Evolutionary conservation across 2,797 vertebrate species (phyloP).

Genomic region (Mormyrus hasselquistii): DNA sequence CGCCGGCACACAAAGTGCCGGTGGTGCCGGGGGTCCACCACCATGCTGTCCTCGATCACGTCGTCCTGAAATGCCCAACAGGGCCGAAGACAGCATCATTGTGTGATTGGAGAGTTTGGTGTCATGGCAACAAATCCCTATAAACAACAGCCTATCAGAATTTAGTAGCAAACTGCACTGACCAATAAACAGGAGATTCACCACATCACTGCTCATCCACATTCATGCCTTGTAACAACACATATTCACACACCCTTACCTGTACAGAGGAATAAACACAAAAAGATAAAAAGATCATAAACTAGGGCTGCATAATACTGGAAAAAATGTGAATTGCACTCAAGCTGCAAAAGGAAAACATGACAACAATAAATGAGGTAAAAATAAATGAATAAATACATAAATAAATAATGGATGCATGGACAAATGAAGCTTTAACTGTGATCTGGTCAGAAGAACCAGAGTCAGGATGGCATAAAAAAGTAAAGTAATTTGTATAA

Average conservation of each 20-base stretch:
- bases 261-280: not conserved
- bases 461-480: not conserved
- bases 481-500: not conserved
- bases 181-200: not conserved
- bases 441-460: not conserved
- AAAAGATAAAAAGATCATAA: not conserved
- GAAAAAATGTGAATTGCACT: not conserved
- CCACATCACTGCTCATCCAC: not conserved
- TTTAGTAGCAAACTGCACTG: not conserved
- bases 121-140: not conserved
- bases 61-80: slow-evolving; percentile 55
- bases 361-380: not conserved
- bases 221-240: slow-evolving; percentile 1
- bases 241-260: not conserved
- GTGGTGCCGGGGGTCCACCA: slow-evolving; percentile 65
- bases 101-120: not conserved
- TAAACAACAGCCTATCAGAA: not conserved
- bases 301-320: not conserved
- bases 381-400: not conserved
- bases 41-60: slow-evolving; percentile 69
- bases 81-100: not conserved
- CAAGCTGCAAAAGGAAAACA: not conserved
- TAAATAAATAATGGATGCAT: not conserved
- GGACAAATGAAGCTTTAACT: not conserved
- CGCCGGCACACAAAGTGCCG: slow-evolving; percentile 68